phyloP scores from a whole-genome alignment of 2,113 vertebrate species.

The Pungitius pungitius region DNA sequence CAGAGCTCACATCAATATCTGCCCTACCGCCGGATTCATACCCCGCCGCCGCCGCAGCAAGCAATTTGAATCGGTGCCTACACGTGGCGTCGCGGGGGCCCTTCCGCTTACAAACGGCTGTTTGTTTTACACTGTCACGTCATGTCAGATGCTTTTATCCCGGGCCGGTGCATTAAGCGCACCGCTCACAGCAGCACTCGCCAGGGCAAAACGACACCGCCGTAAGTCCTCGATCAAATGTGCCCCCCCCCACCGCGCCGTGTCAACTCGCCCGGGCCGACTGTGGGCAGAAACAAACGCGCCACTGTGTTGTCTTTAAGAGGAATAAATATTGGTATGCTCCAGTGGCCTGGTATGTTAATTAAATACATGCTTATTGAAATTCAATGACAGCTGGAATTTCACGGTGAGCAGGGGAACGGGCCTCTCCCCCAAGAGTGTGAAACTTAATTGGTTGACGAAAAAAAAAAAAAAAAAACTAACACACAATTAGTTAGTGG shows the following conservation, averaged over 20 bases:
- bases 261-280: conserved; percentile 50
- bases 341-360: conserved; percentile 78
- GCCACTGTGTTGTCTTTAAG: conserved; percentile 56
- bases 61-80: conserved; percentile 24
- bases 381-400: conserved; percentile 81
- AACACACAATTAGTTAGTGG: conserved; percentile 78
- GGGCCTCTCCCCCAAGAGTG: conserved; percentile 70
- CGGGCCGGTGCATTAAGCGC: conserved; percentile 26
- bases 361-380: conserved; percentile 83
- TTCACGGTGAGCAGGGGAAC: conserved; percentile 71
- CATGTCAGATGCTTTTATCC: conserved; percentile 29
- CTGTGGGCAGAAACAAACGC: conserved; percentile 53
- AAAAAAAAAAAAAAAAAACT: conserved; percentile 64
- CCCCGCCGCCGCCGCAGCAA: background rate
- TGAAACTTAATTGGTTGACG: conserved; percentile 80
- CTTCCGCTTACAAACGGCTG: conserved; percentile 7
- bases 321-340: conserved; percentile 77
- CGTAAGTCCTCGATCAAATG: conserved; percentile 54
- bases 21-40: conserved; percentile 25
- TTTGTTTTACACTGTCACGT: conserved; percentile 36
- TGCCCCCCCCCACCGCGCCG: conserved; percentile 23
- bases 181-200: conserved; percentile 24
- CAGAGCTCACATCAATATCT: conserved; percentile 55
- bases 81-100: background rate
- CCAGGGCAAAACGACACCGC: conserved; percentile 50